phyloP scores from a whole-genome alignment of 2,797 vertebrate genomes.

The Octomys mimax region DNA sequence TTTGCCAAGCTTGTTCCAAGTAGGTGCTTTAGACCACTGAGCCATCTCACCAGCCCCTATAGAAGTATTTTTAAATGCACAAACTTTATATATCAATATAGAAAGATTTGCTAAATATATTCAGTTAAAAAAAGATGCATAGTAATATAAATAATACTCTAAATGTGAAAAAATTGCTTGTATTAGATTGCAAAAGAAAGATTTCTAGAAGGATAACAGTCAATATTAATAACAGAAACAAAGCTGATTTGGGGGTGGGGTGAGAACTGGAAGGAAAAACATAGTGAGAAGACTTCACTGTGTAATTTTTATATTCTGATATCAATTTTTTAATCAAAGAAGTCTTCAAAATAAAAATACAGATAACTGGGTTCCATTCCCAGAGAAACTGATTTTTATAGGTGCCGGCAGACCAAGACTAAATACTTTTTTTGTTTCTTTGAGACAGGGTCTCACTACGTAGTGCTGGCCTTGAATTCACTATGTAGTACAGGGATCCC shows the following conservation, averaged over 20 bases:
- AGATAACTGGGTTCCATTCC: neutral
- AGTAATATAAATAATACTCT: neutral
- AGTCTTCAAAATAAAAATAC: constrained; percentile 40
- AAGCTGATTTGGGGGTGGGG: neutral
- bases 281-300: neutral
- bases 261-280: neutral
- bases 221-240: constrained; percentile 8
- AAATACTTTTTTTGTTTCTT: neutral
- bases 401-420: neutral
- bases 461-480: neutral
- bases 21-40: no score
- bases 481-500: neutral
- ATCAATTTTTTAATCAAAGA: constrained; percentile 24
- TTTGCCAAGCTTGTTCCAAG: no score
- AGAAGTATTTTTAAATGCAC: neutral
- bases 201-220: neutral
- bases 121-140: neutral
- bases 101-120: neutral
- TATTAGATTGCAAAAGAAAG: neutral
- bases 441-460: neutral
- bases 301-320: neutral
- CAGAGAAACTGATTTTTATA: constrained; percentile 16
- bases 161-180: neutral
- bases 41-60: no score
- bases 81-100: neutral